phyloP scores from a whole-genome alignment of 2,113 vertebrate species.

The Lethenteron reissneri region DNA sequence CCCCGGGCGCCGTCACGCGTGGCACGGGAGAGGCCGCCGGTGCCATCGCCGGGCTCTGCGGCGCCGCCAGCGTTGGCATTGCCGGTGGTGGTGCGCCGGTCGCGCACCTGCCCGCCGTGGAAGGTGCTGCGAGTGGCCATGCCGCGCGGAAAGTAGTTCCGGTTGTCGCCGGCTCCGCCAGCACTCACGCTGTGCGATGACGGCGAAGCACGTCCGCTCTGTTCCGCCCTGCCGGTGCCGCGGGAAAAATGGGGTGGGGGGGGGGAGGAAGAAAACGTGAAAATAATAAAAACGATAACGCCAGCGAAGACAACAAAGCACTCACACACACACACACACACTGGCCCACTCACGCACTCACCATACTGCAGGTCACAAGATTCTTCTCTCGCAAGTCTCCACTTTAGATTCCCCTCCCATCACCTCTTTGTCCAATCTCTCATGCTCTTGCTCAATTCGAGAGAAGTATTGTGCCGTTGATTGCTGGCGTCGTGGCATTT shows the following conservation, averaged over 20 bases:
- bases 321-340: neutral
- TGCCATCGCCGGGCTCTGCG: neutral
- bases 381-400: too few relatives aligned
- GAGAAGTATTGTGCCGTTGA: too few relatives aligned
- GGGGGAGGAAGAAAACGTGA: constrained; percentile 19
- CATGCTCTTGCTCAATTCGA: too few relatives aligned
- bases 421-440: too few relatives aligned
- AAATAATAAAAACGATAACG: neutral
- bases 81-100: constrained; percentile 70
- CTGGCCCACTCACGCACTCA: too few relatives aligned
- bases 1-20: constrained; percentile 16
- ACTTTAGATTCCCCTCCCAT: too few relatives aligned
- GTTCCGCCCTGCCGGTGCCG: constrained; percentile 57
- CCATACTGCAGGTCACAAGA: too few relatives aligned
- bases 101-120: constrained; percentile 66
- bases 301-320: neutral
- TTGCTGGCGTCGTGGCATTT: too few relatives aligned
- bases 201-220: constrained; percentile 57
- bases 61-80: constrained; percentile 56
- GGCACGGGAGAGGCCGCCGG: neutral
- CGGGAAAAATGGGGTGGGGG: constrained; percentile 76
- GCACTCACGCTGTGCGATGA: too few relatives aligned
- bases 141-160: constrained; percentile 45
- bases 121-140: constrained; percentile 85
- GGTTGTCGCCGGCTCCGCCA: too few relatives aligned